Conservation (phyloP, 64 coral and sea anemone species). For the Dendronephthya gigantea region DNA sequence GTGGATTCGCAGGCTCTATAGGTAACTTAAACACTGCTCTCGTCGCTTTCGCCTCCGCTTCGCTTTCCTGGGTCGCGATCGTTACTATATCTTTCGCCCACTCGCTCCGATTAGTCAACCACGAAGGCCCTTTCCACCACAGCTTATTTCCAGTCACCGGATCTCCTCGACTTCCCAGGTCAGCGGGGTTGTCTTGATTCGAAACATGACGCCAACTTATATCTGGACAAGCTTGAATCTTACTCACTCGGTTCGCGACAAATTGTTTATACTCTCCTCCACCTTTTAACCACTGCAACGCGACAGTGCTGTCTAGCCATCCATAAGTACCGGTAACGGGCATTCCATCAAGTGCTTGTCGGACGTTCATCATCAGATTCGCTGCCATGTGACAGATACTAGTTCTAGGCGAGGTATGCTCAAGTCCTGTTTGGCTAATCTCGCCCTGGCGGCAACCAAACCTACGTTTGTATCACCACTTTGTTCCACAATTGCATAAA, state of each 20-base stretch:
- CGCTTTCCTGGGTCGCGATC: neutral
- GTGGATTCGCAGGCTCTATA: neutral
- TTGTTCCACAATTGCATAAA: conserved; percentile 20
- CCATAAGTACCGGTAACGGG: neutral
- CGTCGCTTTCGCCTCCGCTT: neutral
- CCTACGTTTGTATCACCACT: neutral
- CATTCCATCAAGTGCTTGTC: neutral
- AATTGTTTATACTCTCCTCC: conserved; percentile 1
- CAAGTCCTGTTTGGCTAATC: neutral
- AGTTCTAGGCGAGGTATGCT: conserved; percentile 1
- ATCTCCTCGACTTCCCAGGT: neutral
- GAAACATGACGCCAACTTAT: conserved; percentile 8
- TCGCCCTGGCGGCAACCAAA: neutral
- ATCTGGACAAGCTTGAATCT: neutral
- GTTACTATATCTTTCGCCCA: neutral
- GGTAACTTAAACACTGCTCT: neutral
- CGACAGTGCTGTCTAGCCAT: conserved; percentile 10
- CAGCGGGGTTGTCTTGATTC: neutral
- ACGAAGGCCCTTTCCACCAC: conserved; percentile 24
- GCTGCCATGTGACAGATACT: conserved; percentile 4
- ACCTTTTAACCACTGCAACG: neutral
- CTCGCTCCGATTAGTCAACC: neutral
- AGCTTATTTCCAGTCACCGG: neutral
- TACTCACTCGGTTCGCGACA: conserved; percentile 7
- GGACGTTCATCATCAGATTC: conserved; percentile 5